Percentiles rank a stretch among this genome's conserved stretches.
Evolutionary conservation across 2,113 vertebrate species (phyloP).

Genomic region (Leptodactylus fuscus): DNA sequence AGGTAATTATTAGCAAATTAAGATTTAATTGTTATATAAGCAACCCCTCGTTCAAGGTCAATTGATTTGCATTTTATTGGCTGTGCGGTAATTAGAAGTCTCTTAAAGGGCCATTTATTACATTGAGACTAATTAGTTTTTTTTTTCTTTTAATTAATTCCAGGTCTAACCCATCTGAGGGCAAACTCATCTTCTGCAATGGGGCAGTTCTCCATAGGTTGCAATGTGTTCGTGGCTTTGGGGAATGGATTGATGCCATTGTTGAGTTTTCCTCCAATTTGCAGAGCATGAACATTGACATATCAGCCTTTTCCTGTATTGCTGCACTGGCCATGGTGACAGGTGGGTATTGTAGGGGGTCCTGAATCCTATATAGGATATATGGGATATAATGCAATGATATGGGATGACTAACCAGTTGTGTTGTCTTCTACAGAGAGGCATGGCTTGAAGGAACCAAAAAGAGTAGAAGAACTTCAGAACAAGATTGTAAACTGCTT

Average conservation of each 20-base stretch:
- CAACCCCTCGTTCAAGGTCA: conserved; percentile 77
- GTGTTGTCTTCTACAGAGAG: conserved; percentile 79
- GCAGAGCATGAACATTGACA: conserved; percentile 98
- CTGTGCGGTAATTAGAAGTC: conserved; percentile 82
- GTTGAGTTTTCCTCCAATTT: conserved; percentile 98
- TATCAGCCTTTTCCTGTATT: conserved; percentile 98
- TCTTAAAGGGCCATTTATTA: conserved; percentile 87
- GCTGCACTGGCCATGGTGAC: conserved; percentile 98
- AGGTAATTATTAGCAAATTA: conserved; percentile 76
- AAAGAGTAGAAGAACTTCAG: conserved; percentile 96
- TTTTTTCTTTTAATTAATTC: conserved; percentile 69
- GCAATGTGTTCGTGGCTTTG: conserved; percentile 97
- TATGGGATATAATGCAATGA: too few species aligned
- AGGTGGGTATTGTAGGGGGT: conserved; percentile 84
- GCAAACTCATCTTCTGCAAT: conserved; percentile 99
- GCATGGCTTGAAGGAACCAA: conserved; percentile 97
- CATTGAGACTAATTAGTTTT: conserved; percentile 83
- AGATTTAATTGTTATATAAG: conserved; percentile 61
- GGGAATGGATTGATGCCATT: conserved; percentile 98
- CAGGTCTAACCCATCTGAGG: conserved; percentile 98
- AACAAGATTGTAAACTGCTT: conserved; percentile 99
- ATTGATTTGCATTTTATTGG: conserved; percentile 82
- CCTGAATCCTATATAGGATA: too few species aligned
- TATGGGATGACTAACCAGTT: not conserved
- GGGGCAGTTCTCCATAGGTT: conserved; percentile 96